Conservation (phyloP, 2,797 vertebrate species). For the Trichosurus vulpecula region DNA sequence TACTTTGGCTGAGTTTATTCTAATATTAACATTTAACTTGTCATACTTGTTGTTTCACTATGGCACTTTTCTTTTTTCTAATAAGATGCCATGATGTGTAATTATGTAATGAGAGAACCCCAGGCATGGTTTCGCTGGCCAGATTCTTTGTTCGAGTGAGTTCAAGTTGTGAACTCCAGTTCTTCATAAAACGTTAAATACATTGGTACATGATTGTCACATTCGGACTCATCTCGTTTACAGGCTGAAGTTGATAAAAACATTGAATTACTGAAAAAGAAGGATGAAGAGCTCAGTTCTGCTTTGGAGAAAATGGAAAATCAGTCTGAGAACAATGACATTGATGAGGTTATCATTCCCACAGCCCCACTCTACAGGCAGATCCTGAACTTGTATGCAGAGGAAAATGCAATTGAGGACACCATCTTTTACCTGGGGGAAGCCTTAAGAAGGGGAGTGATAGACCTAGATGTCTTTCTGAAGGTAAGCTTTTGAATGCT, state of each 20-base stretch:
- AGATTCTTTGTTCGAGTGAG: neutral
- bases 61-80: neutral
- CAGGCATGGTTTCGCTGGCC: neutral
- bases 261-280: constrained; percentile 97
- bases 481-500: constrained; percentile 88
- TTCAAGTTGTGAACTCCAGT: constrained; percentile 25
- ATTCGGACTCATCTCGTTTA: constrained; percentile 65
- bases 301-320: constrained; percentile 99
- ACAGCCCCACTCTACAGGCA: constrained; percentile 99
- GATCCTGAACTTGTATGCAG: constrained; percentile 98
- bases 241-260: constrained; percentile 97
- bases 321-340: constrained; percentile 98
- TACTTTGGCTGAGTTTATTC: neutral
- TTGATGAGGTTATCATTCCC: constrained; percentile 98
- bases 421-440: constrained; percentile 99
- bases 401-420: constrained; percentile 99
- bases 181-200: neutral
- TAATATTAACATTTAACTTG: neutral
- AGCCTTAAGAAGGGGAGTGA: constrained; percentile 95
- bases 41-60: neutral
- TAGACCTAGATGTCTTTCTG: constrained; percentile 98
- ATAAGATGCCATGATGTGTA: neutral
- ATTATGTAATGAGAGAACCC: neutral
- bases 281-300: constrained; percentile 97
- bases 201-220: constrained; percentile 49